Evolutionary conservation across 2,797 vertebrate genomes (phyloP), one percentile per base, ranked within the genome.

Genomic region (Rhyacichthys aspro): DNA sequence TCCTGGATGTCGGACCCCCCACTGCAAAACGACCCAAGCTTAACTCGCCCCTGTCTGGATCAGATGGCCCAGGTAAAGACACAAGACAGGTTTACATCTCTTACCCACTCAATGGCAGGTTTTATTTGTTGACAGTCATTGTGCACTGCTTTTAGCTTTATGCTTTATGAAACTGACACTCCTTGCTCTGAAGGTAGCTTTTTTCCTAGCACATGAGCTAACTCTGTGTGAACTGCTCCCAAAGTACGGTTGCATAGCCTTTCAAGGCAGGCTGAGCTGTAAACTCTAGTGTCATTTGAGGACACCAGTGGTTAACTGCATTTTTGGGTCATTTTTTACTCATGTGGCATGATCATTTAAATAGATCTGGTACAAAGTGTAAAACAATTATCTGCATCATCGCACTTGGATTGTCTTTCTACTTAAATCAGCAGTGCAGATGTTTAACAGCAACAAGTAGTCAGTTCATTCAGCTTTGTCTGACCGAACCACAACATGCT

Each of bases 1-100:
- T 98, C 88, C 92, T 98, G 88, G 96, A 98, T 74, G 94, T 94
- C 79, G 97, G 96, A 93, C 96, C 96, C 89, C 94, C 96, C 78
- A 95, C 92, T 88, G 93, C 96, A 76, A 98, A 98, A 92, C 92
- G 97, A 93, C 92, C 94, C 86, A 98, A 98, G 92, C 93, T 98
- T 67, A 95, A 94, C 90, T 97, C 97, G 81, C 95, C 97, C 72
- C 94, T 96, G 79, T 94, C 95, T 18, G 92, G 93, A 89, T 94
- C 93, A 77, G 96, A 98, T 84, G 93, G 93, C 80, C 91, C 96
- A 96, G 96, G 96, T 98, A 93, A 95, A 93, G 48, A 79, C 12
- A 7, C 34, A 1, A 53, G 17, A 37, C 8, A 12, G 3, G 32
- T 50, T 44, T 43, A 19, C 44, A 16, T 11, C 23, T 41, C 3